phyloP scores from a whole-genome alignment of 1,140 invertebrate species.

The Eupristina koningsbergeri region DNA sequence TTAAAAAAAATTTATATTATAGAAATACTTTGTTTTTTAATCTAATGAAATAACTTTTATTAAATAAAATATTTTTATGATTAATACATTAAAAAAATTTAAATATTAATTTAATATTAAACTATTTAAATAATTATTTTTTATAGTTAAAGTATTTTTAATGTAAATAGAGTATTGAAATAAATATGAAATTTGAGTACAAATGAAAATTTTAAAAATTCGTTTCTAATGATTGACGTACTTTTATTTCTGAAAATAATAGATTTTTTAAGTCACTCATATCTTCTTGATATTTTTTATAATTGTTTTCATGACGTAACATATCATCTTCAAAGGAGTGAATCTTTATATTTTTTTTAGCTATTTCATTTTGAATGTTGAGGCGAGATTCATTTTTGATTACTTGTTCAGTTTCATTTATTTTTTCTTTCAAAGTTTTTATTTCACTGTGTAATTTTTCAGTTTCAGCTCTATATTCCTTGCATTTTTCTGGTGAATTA shows the following conservation, averaged over 20 bases:
- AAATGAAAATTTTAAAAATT: neutral
- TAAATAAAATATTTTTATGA: no score
- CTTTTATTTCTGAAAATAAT: conserved; percentile 65
- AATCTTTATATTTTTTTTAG: conserved; percentile 63
- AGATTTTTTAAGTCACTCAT: conserved; percentile 62
- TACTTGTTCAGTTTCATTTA: conserved; percentile 75
- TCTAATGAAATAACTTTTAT: no score
- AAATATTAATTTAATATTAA: no score
- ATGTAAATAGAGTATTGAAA: no score
- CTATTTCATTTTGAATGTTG: conserved; percentile 62
- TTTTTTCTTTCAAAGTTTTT: conserved; percentile 75
- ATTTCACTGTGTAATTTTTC: conserved; percentile 76
- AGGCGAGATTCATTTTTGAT: conserved; percentile 69
- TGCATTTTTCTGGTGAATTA: conserved; percentile 60
- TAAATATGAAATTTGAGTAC: no score
- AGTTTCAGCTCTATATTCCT: conserved; percentile 71
- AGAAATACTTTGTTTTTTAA: no score
- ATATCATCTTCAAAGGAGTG: conserved; percentile 22
- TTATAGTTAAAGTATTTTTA: no score
- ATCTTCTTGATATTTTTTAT: conserved; percentile 70
- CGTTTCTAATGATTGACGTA: conserved; percentile 46
- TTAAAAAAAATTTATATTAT: no score
- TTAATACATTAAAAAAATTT: no score
- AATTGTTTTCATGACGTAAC: conserved; percentile 57
- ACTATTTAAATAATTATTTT: no score